Conservation (phyloP, 1,140 invertebrate species). For the Leptopilina clavipes region DNA sequence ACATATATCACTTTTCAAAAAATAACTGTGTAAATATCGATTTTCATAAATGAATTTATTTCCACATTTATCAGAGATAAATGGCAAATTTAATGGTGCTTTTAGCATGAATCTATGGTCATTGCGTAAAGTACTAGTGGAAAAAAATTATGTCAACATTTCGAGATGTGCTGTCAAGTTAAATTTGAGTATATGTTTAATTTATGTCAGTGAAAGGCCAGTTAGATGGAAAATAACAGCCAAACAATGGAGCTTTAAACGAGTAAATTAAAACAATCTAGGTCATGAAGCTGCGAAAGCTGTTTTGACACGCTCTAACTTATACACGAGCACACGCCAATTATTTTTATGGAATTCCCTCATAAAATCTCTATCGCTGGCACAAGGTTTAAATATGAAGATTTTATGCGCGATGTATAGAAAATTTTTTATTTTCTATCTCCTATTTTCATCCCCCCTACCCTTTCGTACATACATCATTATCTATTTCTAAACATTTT, state of each 20-base stretch:
- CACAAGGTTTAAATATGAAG: slow-evolving; percentile 16
- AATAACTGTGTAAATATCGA: not conserved
- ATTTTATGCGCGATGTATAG: not conserved
- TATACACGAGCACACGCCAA: slow-evolving; percentile 31
- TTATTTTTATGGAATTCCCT: slow-evolving; percentile 50
- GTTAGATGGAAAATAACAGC: slow-evolving; percentile 8
- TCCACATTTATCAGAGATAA: not conserved
- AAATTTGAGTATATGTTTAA: not conserved
- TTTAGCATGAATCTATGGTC: not conserved
- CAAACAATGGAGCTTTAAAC: slow-evolving; percentile 14
- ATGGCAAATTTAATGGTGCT: not conserved
- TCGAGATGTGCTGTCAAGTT: not conserved
- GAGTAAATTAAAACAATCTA: slow-evolving; percentile 21
- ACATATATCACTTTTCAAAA: no score
- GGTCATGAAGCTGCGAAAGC: slow-evolving; percentile 14
- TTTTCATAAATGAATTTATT: slow-evolving; percentile 32
- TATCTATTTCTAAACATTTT: not conserved
- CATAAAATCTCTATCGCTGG: slow-evolving; percentile 36
- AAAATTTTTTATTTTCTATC: not conserved
- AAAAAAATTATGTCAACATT: slow-evolving; percentile 3
- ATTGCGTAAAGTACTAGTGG: not conserved
- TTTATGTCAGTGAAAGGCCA: not conserved
- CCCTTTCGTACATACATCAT: not conserved
- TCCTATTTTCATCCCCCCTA: slow-evolving; percentile 15
- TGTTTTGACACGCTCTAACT: slow-evolving; percentile 1